Evolutionary conservation across 1,140 invertebrate species (phyloP).

Genomic region (Rhagoletis pomonella): DNA sequence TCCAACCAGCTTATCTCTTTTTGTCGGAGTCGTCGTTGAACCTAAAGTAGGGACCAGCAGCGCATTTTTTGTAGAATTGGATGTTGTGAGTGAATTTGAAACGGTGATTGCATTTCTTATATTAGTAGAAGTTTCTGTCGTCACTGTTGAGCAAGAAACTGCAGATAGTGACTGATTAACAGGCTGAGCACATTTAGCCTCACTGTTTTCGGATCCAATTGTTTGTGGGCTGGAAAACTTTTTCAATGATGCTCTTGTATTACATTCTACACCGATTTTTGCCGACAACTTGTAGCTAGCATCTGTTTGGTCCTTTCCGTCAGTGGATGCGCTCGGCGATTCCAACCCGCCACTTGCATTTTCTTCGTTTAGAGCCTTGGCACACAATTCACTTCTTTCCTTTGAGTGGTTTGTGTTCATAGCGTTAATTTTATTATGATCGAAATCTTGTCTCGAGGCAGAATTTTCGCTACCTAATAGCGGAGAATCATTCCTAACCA

Average conservation of each 20-base stretch:
- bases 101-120: constrained; percentile 10
- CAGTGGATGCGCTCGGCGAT: background rate
- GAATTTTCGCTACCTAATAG: background rate
- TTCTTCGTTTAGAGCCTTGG: background rate
- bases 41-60: constrained; percentile 24
- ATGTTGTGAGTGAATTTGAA: background rate
- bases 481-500: background rate
- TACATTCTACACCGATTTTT: background rate
- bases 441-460: too few species aligned
- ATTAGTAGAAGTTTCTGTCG: background rate
- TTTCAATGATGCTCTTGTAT: background rate
- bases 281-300: background rate
- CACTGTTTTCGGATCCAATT: background rate
- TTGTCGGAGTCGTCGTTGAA: constrained; percentile 58
- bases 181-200: background rate
- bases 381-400: background rate
- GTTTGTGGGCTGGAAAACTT: background rate
- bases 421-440: background rate
- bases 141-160: background rate
- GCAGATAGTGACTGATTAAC: background rate
- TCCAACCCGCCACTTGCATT: constrained; percentile 53
- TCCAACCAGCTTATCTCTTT: constrained; percentile 72
- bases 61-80: constrained; percentile 16
- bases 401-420: background rate
- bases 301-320: constrained; percentile 40